Percentiles rank a stretch among this genome's conserved stretches.
phyloP scores from a whole-genome alignment of 2,888 invertebrate genomes.

The Dolomedes plantarius region DNA sequence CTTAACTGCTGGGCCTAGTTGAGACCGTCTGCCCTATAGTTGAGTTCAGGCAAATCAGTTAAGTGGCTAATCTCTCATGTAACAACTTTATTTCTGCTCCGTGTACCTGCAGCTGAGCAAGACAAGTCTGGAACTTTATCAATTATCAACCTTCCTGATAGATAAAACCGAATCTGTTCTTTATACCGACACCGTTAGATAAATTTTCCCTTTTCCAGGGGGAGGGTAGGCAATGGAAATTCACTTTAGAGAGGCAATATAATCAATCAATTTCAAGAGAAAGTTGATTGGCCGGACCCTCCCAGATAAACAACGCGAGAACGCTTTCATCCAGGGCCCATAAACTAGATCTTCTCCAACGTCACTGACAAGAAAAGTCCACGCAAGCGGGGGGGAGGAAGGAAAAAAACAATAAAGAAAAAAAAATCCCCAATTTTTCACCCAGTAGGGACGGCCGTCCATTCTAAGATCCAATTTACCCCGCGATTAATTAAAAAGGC shows the following conservation, averaged over 20 bases:
- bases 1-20: no score
- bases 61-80: no score
- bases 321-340: neutral
- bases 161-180: no score
- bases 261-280: neutral
- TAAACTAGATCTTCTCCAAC: neutral
- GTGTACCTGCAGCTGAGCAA: no score
- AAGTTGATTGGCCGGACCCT: neutral
- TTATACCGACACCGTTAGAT: no score
- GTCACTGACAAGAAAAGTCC: neutral
- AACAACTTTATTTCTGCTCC: no score
- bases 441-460: conserved; percentile 40
- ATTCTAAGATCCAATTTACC: conserved; percentile 62
- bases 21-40: no score
- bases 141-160: no score
- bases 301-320: neutral
- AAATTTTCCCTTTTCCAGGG: no score
- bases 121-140: no score
- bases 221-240: neutral
- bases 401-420: neutral
- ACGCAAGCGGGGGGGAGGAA: no score
- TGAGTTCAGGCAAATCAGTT: no score
- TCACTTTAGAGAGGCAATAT: neutral
- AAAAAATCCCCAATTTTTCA: conserved; percentile 44
- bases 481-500: conserved; percentile 67